Evolutionary conservation across 1,140 invertebrate genomes (phyloP), one percentile per base, ranked within the genome.

Genomic region (Sitobion miscanthi): DNA sequence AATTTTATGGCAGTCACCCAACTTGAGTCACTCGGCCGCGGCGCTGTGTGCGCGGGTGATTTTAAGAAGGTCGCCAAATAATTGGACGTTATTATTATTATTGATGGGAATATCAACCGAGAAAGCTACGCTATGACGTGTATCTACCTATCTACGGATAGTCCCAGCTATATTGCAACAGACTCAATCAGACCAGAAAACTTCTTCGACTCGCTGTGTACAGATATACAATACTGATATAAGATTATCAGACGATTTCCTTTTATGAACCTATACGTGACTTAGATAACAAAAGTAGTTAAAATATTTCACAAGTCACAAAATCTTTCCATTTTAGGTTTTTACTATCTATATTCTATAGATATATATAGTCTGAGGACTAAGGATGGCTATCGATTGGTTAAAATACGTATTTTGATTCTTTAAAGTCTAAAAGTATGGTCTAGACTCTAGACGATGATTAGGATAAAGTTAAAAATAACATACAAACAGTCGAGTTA

Each of bases 51-150:
- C 11, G 57, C 30, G 14, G 14, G 14, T 77, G 62, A 77, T 77
- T 89, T 62, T 62, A 90, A 90, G 86, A 52, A 88, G 88, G 88
- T 90, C 88, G 54, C 23, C 88, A n/a, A 90, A 62, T 62, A 77
- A 77, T 77, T 35, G 47, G 47, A 88, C 6, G 87, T 17, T 77
- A 77, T 77, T n/a, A n/a, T 69, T n/a, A 85, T 42, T 42, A 21
- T 90, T 23, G 88, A 57, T 30, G 88, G 35, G 23, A 62, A 42
- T 90, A 90, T 90, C 54, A 54, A 25, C 21, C 88, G 52, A 62
- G 88, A 90, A 90, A 90, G 35, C 20, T 35, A 20, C 87, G 49
- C 9, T 30, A 49, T 87, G 85, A 87, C 85, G 85, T 47, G 42
- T 35, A 35, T 35, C 35, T 35, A 35, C 35, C 35, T 49, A 49